A percentile compares a stretch with the other conserved stretches of the same genome.
These are phyloP conservation scores for Heliconius aoede DNA, from an alignment of 2,888 invertebrate genomes.

Conservation along the genomic window DNA sequence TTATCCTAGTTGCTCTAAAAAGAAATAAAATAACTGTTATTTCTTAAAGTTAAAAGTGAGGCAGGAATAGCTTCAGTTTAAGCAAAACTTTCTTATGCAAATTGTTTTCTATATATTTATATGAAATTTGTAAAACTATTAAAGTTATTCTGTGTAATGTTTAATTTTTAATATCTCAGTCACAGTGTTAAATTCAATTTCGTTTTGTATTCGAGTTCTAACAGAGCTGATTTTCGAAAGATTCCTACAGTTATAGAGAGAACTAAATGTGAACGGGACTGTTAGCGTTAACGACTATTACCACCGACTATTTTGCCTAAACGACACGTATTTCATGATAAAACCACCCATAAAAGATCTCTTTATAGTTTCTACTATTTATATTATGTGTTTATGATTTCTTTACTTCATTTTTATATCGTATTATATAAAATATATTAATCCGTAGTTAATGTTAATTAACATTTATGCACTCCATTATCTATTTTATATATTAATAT, in stretches of 20 bases:
- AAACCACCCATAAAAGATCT: slow-evolving; percentile 57
- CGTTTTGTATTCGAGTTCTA: slow-evolving; percentile 11
- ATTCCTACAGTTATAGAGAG: slow-evolving; percentile 56
- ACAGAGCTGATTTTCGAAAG: slow-evolving; percentile 54
- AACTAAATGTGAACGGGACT: slow-evolving; percentile 60
- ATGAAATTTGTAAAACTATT: slow-evolving; percentile 8
- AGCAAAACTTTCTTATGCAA: neutral
- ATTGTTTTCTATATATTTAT: slow-evolving; percentile 6
- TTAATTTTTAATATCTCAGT: slow-evolving; percentile 3
- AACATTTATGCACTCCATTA: neutral
- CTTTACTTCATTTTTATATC: slow-evolving; percentile 17
- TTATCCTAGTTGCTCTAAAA: neutral
- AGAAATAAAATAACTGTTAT: neutral
- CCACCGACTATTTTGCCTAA: slow-evolving; percentile 66
- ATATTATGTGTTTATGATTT: slow-evolving; percentile 35
- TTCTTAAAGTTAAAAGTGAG: neutral
- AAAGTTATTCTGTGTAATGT: neutral
- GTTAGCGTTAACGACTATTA: slow-evolving; percentile 75
- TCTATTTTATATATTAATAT: neutral
- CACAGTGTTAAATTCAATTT: slow-evolving; percentile 18
- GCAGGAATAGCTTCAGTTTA: neutral
- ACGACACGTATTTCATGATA: slow-evolving; percentile 68
- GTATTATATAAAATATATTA: neutral
- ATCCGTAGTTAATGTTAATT: neutral
- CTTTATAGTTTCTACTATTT: slow-evolving; percentile 48